These are phyloP conservation scores for Andrena minutula DNA, from an alignment of 2,888 invertebrate species.

Conservation along the genomic window DNA sequence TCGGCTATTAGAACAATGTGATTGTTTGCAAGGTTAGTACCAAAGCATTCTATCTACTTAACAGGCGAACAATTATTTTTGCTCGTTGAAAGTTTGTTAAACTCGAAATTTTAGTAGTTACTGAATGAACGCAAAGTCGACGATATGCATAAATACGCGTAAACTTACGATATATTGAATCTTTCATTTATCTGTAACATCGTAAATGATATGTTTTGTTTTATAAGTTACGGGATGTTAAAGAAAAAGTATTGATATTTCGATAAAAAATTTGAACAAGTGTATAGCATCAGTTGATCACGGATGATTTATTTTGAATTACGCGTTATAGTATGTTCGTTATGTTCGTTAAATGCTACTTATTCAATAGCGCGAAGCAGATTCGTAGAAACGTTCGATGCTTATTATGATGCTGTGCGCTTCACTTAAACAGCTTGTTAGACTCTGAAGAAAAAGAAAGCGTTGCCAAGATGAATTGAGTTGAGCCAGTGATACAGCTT, in stretches of 20 bases:
- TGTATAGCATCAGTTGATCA: background rate
- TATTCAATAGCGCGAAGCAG: background rate
- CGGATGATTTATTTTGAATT: background rate
- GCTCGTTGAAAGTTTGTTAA: background rate
- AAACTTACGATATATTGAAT: background rate
- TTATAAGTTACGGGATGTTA: background rate
- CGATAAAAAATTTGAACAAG: background rate
- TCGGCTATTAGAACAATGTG: conserved; percentile 51
- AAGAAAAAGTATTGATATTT: background rate
- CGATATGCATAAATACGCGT: background rate
- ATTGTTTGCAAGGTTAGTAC: conserved; percentile 55
- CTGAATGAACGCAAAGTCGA: background rate
- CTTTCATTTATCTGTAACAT: background rate
- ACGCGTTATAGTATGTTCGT: background rate
- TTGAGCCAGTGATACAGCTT: background rate
- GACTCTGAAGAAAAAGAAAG: background rate
- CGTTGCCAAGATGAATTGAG: background rate
- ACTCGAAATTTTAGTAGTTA: background rate
- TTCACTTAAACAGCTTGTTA: background rate
- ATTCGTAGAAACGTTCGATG: background rate
- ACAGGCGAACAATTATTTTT: background rate
- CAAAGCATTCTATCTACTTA: background rate
- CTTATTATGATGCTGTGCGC: background rate
- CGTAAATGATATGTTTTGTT: background rate
- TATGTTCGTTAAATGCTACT: background rate